Percentiles rank a stretch among this genome's conserved stretches.
Evolutionary conservation across 2,888 invertebrate species (phyloP).

Genomic region (Byasa hedistus): DNA sequence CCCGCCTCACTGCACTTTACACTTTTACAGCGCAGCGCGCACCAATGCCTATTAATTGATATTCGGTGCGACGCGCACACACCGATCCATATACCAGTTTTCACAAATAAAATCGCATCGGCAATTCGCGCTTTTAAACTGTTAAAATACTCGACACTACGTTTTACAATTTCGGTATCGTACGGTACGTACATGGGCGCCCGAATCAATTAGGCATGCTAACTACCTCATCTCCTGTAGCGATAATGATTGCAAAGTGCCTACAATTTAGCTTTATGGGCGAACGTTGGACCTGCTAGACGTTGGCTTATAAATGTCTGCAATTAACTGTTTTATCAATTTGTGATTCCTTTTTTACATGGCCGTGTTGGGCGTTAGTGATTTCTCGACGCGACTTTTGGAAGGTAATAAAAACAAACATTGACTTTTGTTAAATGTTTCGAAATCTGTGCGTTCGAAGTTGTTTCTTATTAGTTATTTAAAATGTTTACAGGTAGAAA

Average conservation of each 20-base stretch:
- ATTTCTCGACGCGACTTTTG: constrained; percentile 14
- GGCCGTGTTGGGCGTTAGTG: constrained; percentile 4
- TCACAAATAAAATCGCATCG: constrained; percentile 33
- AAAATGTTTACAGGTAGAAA: not conserved
- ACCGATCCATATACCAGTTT: constrained; percentile 34
- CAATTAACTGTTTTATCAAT: constrained; percentile 35
- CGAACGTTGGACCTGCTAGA: constrained; percentile 29
- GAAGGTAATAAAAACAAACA: not conserved
- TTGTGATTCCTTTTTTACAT: constrained; percentile 21
- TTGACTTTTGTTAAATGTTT: not conserved
- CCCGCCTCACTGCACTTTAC: constrained; percentile 74
- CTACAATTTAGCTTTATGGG: constrained; percentile 33
- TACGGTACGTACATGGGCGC: constrained; percentile 47
- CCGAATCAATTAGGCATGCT: constrained; percentile 62
- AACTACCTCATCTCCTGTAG: constrained; percentile 54
- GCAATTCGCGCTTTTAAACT: constrained; percentile 30
- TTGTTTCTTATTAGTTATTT: not conserved
- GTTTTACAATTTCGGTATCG: constrained; percentile 26
- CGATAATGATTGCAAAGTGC: constrained; percentile 48
- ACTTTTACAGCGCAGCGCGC: constrained; percentile 75
- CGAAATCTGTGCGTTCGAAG: not conserved
- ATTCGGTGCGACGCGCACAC: constrained; percentile 59
- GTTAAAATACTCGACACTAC: constrained; percentile 29
- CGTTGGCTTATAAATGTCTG: constrained; percentile 35
- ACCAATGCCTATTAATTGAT: constrained; percentile 73